Evolutionary conservation across 2,888 invertebrate genomes (phyloP).

Genomic region (Escarpia spicata): DNA sequence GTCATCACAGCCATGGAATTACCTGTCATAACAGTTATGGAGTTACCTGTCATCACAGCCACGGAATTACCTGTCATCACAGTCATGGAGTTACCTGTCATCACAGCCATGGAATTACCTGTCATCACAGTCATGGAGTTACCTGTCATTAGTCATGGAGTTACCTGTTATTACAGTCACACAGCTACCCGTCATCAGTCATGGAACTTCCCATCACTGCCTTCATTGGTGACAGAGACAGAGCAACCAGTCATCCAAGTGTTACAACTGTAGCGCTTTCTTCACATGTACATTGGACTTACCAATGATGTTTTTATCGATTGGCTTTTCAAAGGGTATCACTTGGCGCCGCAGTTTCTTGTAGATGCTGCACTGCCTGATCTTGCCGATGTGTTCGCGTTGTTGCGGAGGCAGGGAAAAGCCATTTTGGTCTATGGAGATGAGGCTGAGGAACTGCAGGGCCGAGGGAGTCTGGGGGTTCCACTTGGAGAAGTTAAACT

Average conservation of each 20-base stretch:
- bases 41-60: no score
- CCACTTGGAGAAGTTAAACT: background rate
- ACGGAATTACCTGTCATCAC: no score
- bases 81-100: no score
- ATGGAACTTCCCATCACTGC: no score
- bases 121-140: no score
- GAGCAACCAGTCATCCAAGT: background rate
- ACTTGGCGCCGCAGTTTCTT: background rate
- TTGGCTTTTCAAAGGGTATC: background rate
- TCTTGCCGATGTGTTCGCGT: background rate
- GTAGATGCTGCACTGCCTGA: background rate
- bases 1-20: no score
- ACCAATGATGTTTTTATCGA: background rate
- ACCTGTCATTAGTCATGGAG: no score
- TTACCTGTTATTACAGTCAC: no score
- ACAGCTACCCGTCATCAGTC: no score
- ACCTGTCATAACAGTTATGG: no score
- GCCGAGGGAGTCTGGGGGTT: background rate
- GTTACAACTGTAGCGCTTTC: background rate
- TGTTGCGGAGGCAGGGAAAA: background rate
- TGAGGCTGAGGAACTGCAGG: constrained; percentile 10
- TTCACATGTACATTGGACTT: background rate
- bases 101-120: no score
- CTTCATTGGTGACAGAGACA: no score
- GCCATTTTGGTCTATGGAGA: background rate